Percentiles rank a stretch among this genome's conserved stretches.
phyloP scores from a whole-genome alignment of 2,797 vertebrate genomes.

The Platyrinchus mystaceus region DNA sequence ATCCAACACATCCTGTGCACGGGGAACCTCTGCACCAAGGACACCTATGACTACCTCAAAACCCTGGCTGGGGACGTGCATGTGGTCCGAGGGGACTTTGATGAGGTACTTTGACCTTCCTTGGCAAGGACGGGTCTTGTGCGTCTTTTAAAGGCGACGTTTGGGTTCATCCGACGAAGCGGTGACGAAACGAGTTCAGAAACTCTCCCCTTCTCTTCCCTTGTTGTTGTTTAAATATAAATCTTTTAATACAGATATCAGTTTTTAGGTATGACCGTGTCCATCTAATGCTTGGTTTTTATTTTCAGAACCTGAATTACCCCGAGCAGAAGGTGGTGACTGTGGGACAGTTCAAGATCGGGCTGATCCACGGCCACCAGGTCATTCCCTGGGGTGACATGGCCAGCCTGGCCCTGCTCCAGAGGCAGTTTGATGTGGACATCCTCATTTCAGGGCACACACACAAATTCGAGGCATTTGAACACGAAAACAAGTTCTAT shows the following conservation, averaged over 20 bases:
- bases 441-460: conserved; percentile 99
- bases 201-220: neutral
- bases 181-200: neutral
- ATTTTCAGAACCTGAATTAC: conserved; percentile 91
- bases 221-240: neutral
- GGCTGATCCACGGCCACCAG: conserved; percentile 97
- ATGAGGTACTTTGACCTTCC: conserved; percentile 80
- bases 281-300: neutral
- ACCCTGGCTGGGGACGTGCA: conserved; percentile 97
- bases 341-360: conserved; percentile 98
- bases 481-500: conserved; percentile 99
- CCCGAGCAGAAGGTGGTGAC: conserved; percentile 99
- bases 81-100: conserved; percentile 96
- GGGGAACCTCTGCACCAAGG: conserved; percentile 99
- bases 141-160: rapidly evolving
- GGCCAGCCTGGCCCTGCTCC: conserved; percentile 94
- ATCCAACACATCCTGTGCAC: conserved; percentile 99
- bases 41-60: conserved; percentile 99
- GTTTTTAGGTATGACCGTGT: neutral
- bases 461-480: conserved; percentile 98
- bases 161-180: neutral
- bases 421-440: conserved; percentile 97
- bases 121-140: neutral
- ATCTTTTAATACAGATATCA: neutral
- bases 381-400: conserved; percentile 98